Evolutionary conservation across 2,888 invertebrate genomes (phyloP).

Genomic region (Drosophila paucipuncta): DNA sequence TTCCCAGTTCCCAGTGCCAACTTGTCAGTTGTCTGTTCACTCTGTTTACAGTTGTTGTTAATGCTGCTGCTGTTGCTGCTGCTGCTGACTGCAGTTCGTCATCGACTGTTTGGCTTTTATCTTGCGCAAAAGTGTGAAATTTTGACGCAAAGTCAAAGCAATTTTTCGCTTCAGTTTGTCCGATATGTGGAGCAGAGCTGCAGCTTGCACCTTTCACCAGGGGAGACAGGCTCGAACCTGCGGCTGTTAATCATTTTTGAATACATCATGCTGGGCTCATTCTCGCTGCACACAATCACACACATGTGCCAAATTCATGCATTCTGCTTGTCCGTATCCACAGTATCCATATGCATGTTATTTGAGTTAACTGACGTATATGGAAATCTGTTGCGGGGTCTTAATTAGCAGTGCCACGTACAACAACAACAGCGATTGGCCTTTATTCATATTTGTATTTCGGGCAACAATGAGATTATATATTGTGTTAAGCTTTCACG

Average conservation of each 20-base stretch:
- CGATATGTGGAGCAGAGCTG: conserved; percentile 69
- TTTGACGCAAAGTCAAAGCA: conserved; percentile 77
- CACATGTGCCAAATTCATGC: conserved; percentile 19
- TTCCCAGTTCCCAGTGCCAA: conserved; percentile 4
- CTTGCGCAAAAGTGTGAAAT: conserved; percentile 75
- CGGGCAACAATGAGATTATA: conserved; percentile 27
- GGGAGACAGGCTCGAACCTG: conserved; percentile 18
- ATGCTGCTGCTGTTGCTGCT: neutral
- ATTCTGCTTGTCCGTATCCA: conserved; percentile 35
- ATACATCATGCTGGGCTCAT: conserved; percentile 70
- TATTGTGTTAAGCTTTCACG: conserved; percentile 24
- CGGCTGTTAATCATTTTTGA: conserved; percentile 70
- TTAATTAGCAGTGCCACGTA: conserved; percentile 69
- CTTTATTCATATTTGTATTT: conserved; percentile 10
- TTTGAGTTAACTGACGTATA: conserved; percentile 28
- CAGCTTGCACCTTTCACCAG: conserved; percentile 63
- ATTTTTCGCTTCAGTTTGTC: conserved; percentile 72
- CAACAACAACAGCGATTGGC: conserved; percentile 12
- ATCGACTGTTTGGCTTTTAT: conserved; percentile 60
- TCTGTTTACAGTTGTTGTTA: conserved; percentile 12
- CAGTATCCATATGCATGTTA: conserved; percentile 7
- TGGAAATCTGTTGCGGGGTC: conserved; percentile 53
- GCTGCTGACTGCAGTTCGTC: conserved; percentile 38
- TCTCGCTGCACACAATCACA: conserved; percentile 45
- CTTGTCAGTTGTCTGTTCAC: conserved; percentile 5